These are phyloP conservation scores for Neodontobutis hainanensis DNA, from an alignment of 2,113 vertebrate genomes.

Conservation along the genomic window DNA sequence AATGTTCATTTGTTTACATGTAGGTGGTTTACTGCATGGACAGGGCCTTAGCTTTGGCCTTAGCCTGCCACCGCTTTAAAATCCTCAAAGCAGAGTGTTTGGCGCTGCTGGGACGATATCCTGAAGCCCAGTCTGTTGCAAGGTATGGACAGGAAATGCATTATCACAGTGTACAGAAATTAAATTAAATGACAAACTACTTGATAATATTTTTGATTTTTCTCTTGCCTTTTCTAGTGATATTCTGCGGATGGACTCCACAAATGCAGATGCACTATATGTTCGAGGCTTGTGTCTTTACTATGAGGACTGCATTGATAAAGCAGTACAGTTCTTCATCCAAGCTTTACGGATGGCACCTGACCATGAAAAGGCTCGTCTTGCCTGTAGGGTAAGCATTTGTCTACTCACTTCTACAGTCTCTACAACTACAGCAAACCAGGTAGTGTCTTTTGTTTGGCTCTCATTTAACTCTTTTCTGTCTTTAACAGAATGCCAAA, in stretches of 20 bases:
- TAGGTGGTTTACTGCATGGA: constrained; percentile 98
- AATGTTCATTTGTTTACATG: constrained; percentile 4
- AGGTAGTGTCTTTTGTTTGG: neutral
- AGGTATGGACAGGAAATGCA: constrained; percentile 76
- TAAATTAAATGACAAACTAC: too few species aligned
- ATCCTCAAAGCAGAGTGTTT: constrained; percentile 97
- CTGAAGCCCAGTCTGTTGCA: constrained; percentile 94
- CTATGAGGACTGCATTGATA: constrained; percentile 96
- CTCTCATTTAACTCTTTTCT: neutral
- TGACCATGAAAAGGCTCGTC: constrained; percentile 91
- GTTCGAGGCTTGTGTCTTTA: constrained; percentile 95
- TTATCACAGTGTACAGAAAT: neutral
- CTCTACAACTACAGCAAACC: neutral
- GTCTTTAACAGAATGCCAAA: constrained; percentile 88
- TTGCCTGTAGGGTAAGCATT: constrained; percentile 88
- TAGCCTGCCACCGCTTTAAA: constrained; percentile 93
- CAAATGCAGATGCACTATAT: constrained; percentile 92
- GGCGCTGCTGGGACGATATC: constrained; percentile 90
- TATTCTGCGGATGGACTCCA: constrained; percentile 92
- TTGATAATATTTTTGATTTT: neutral
- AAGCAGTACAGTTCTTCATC: constrained; percentile 95
- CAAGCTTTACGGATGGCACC: constrained; percentile 96
- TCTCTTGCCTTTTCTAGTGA: constrained; percentile 77
- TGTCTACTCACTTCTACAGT: neutral
- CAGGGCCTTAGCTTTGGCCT: constrained; percentile 88